These are phyloP conservation scores for Euplexia lucipara DNA, from an alignment of 2,888 invertebrate genomes.

Conservation along the genomic window DNA sequence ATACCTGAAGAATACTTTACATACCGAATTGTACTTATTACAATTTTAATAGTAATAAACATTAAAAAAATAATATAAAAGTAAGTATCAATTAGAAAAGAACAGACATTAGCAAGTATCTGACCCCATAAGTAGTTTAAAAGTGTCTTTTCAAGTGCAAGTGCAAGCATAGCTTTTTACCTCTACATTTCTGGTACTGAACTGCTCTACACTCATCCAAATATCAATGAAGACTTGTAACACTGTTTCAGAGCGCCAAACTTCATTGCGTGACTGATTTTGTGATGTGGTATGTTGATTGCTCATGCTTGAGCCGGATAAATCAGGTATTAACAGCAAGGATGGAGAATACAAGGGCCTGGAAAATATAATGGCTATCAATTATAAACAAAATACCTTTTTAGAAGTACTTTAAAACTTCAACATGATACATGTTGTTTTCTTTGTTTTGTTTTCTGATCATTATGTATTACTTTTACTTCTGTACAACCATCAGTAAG, in stretches of 20 bases:
- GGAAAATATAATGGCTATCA: conserved; percentile 51
- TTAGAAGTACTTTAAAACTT: too few species aligned
- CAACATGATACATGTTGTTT: too few species aligned
- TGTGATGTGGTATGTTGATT: conserved; percentile 83
- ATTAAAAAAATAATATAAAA: too few species aligned
- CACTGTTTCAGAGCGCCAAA: conserved; percentile 96
- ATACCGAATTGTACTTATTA: too few species aligned
- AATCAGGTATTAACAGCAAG: conserved; percentile 85
- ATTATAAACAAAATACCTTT: not conserved
- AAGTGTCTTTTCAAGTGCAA: not conserved
- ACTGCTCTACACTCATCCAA: conserved; percentile 93
- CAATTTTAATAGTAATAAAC: too few species aligned
- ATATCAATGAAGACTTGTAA: conserved; percentile 96
- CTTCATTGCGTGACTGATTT: conserved; percentile 92
- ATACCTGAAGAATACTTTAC: too few species aligned
- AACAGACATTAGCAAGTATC: not conserved
- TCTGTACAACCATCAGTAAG: not conserved
- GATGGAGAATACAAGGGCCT: conserved; percentile 86
- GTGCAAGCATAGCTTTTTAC: conserved; percentile 67
- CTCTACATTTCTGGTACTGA: conserved; percentile 82
- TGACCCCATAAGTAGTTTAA: too few species aligned
- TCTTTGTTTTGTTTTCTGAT: not conserved
- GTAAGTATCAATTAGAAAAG: not conserved
- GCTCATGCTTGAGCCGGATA: conserved; percentile 84
- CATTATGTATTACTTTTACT: not conserved